Base-by-base conservation (phyloP, 2,113 vertebrate genomes). In the Candoia aspera region DNA sequence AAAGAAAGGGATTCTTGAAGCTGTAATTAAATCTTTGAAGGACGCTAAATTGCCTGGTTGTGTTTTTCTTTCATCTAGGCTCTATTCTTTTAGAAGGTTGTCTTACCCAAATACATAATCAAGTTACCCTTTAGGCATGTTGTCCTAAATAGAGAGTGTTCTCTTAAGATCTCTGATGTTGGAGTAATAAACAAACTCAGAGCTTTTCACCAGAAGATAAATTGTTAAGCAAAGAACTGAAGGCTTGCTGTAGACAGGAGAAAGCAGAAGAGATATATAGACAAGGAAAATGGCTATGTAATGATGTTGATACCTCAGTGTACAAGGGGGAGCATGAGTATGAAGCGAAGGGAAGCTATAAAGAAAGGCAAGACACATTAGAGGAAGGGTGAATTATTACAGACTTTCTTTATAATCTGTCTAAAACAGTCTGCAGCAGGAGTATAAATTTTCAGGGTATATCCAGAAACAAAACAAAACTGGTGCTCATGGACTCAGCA, bases 381-480 rank as follows among this genome's bases (percentile, higher is more conserved):
- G 53, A 8, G 29, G 54, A 86, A 19, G 12, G 26, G n/a, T 55
- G 73, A 86, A 19, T 55, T 86, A 86, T 86, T 55, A 55, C 53
- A 55, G 46, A n/a, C 85, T 57, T 55, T 86, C 85, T 55, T 86
- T 86, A 86, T 86, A 55, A 86, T n/a, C 54, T 86, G 49, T 86
- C 29, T 79, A 79, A 79, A 79, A 79, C 73, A 21, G 33, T 42
- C 17, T 79, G 2, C 73, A 79, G 8, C 17, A 79, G 8, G 2
- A 79, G 73, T 79, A n/a, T 79, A 79, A 79, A 79, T 79, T 79
- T 79, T 42, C 73, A 79, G 73, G 49, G 42, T 2, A 42, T 79
- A 79, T 42, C 2, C 33, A 79, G 73, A 79, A 79, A 79, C 73
- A 79, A 42, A 79, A 79, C 73, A 79, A 3, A 37, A 79, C 33